Conservation (phyloP, 2,797 vertebrate genomes). For the Rhabdophis nuchalis region DNA sequence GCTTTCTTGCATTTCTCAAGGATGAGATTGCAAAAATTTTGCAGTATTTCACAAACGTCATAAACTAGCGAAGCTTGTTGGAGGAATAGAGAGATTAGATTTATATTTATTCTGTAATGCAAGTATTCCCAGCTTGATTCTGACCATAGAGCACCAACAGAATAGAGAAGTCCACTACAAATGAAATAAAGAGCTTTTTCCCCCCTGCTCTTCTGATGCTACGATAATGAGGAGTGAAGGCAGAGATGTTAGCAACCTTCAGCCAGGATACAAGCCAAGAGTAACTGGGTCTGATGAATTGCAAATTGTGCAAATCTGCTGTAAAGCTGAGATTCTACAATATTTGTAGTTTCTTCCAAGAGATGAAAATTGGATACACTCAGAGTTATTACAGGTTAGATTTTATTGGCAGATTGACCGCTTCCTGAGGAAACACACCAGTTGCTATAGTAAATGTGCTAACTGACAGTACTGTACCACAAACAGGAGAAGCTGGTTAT, state of each 20-base stretch:
- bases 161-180: background rate
- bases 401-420: conserved; percentile 16
- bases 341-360: background rate
- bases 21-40: background rate
- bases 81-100: no score
- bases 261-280: background rate
- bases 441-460: background rate
- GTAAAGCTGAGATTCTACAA: background rate
- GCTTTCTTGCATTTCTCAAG: background rate
- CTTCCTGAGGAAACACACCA: background rate
- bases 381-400: conserved; percentile 29
- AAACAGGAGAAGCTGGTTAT: background rate
- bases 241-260: no score
- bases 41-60: background rate
- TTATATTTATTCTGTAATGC: no score
- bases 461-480: background rate
- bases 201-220: no score
- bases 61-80: background rate
- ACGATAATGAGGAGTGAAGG: no score
- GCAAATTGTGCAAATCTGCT: background rate
- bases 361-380: background rate
- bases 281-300: background rate
- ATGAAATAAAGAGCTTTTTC: background rate
- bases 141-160: background rate
- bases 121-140: no score